phyloP scores from a whole-genome alignment of 2,888 invertebrate species.

The Scelioninae gen. 2 region DNA sequence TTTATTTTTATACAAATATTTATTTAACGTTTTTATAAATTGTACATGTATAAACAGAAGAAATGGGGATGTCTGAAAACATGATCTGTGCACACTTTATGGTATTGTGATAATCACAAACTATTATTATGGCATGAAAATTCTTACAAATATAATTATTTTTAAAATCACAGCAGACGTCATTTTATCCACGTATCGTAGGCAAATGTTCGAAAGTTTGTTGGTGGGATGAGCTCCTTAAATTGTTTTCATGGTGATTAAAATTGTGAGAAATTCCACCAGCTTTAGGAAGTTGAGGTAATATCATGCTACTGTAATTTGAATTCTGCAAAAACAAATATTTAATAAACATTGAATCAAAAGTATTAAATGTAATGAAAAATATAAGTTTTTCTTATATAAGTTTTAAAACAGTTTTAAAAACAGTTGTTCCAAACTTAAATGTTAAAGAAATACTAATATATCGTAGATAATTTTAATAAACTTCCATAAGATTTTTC shows the following conservation, averaged over 20 bases:
- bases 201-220: constrained; percentile 82
- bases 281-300: constrained; percentile 82
- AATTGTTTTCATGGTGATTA: constrained; percentile 73
- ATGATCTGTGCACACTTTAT: constrained; percentile 22
- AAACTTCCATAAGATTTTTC: too few relatives aligned
- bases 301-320: constrained; percentile 78
- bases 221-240: constrained; percentile 73
- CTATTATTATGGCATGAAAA: neutral
- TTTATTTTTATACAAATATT: constrained; percentile 43
- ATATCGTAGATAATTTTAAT: too few relatives aligned
- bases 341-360: too few relatives aligned
- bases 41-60: constrained; percentile 37
- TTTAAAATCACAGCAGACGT: constrained; percentile 65
- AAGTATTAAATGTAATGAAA: too few relatives aligned
- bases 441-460: too few relatives aligned
- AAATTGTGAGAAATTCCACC: constrained; percentile 74
- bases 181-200: constrained; percentile 81
- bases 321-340: constrained; percentile 74
- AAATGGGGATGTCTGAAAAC: constrained; percentile 24
- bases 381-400: neutral
- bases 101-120: constrained; percentile 18
- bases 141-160: constrained; percentile 28
- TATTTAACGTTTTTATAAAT: constrained; percentile 52
- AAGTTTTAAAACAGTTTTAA: neutral
- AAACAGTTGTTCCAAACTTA: too few relatives aligned